These are phyloP conservation scores for Pseudoips prasinana DNA, from an alignment of 2,888 invertebrate species.

Conservation along the genomic window DNA sequence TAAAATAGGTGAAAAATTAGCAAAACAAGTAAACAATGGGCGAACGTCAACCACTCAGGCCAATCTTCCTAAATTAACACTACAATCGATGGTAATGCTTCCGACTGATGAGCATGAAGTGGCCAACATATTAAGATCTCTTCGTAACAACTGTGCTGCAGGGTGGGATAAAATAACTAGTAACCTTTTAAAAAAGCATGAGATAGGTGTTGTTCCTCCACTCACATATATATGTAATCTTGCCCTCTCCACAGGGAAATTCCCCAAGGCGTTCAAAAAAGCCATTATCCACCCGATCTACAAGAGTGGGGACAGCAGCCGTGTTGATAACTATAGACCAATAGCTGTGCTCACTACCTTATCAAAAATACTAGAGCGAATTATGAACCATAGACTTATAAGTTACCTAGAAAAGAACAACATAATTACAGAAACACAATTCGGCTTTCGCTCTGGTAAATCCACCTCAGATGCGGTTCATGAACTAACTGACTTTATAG, in stretches of 20 bases:
- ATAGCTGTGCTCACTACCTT: conserved; percentile 16
- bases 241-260: conserved; percentile 7
- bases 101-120: conserved; percentile 10
- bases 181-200: conserved; percentile 2
- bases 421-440: conserved; percentile 3
- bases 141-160: conserved; percentile 4
- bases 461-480: conserved; percentile 8
- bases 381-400: conserved; percentile 11
- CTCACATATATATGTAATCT: conserved; percentile 8
- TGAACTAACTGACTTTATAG: conserved; percentile 5
- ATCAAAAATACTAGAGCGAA: conserved; percentile 18
- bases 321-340: conserved; percentile 21
- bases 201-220: conserved; percentile 2
- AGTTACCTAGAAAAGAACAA: conserved; percentile 5
- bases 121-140: background rate
- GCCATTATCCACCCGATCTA: conserved; percentile 15
- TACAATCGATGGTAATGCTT: background rate
- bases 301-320: conserved; percentile 14
- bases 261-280: conserved; percentile 17
- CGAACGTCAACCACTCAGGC: too few relatives aligned
- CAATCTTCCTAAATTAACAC: too few relatives aligned
- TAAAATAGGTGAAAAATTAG: background rate
- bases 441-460: conserved; percentile 5
- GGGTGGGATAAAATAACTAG: conserved; percentile 11
- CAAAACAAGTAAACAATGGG: too few relatives aligned